These are phyloP conservation scores for Carcharodon carcharias DNA, from an alignment of 2,797 vertebrate species.

Conservation along the genomic window DNA sequence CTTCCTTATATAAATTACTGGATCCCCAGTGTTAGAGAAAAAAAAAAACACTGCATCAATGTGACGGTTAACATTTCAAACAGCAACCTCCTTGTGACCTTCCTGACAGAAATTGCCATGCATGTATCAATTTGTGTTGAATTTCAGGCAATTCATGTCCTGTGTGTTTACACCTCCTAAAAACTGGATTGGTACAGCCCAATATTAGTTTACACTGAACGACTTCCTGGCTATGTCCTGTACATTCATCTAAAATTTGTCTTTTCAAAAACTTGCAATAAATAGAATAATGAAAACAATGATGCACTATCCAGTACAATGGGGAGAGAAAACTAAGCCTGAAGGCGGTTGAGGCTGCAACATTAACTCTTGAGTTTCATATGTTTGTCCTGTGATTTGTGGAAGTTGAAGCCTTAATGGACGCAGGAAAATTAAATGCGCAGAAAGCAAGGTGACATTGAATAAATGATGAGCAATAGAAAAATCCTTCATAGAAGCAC, in stretches of 20 bases:
- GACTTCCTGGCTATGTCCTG: neutral
- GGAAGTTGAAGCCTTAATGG: neutral
- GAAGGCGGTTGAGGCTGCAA: neutral
- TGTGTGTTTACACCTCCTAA: neutral
- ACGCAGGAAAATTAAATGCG: neutral
- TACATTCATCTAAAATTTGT: neutral
- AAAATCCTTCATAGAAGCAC: neutral
- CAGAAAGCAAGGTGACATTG: neutral
- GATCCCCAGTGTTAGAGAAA: neutral
- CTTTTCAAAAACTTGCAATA: neutral
- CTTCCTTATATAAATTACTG: neutral
- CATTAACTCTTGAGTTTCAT: neutral
- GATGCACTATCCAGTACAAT: neutral
- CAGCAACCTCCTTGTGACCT: neutral
- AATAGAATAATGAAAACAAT: neutral
- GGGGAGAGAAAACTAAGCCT: neutral
- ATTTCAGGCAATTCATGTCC: neutral
- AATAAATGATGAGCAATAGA: neutral
- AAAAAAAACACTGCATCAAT: neutral
- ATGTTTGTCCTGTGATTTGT: neutral
- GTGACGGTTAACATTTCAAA: neutral
- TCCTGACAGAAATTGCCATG: neutral
- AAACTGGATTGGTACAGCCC: neutral
- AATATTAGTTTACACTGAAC: neutral
- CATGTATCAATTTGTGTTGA: neutral